Evolutionary conservation across 1,140 invertebrate species (phyloP), one percentile per base, ranked within the genome.

Genomic region (Lethrus apterus): DNA sequence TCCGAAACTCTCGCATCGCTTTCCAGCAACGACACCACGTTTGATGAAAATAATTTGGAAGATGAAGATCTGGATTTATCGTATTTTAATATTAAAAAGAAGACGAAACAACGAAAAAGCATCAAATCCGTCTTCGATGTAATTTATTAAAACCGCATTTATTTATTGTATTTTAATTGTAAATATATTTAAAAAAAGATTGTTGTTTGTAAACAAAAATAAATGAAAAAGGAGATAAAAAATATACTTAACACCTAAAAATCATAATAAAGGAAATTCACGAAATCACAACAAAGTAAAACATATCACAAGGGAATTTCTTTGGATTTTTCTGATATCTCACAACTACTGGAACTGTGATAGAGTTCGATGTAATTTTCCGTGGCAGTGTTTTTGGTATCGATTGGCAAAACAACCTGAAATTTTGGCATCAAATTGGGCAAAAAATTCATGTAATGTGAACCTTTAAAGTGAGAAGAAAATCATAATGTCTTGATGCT

Each of bases 71-170:
- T 41, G 20, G 23, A 41, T 29, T 29, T 41, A 23, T 14, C 23
- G 29, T 41, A 21, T 11, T 41, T 41, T 14, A 23, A 41, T 9
- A 26, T 41, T 11, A 29, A 15, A 23, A 41, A 41, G 14, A 18
- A 21, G 29, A 9, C 23, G 10, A 41, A 21, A 21, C 19, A 26
- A 15, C n/a, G 38, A 18, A 26, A 21, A 15, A 41, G 38, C 19
- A 26, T 41, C 13, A 41, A 41, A 15, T 41, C 38, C 4, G 15
- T 41, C n/a, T 41, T 41, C 13, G 38, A 41, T 36, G 15, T 36
- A 20, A 36, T 20, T 13, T 36, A 36, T 8, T 36, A n/a, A n/a
- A n/a, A n/a, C n/a, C n/a, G n/a, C n/a, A n/a, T n/a, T n/a, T n/a
- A n/a, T n/a, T n/a, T n/a, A n/a, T n/a, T n/a, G n/a, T n/a, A n/a